Percentiles rank a stretch among this genome's conserved stretches.
Evolutionary conservation across 2,888 invertebrate species (phyloP).

Genomic region (Falcaria lacertinaria): DNA sequence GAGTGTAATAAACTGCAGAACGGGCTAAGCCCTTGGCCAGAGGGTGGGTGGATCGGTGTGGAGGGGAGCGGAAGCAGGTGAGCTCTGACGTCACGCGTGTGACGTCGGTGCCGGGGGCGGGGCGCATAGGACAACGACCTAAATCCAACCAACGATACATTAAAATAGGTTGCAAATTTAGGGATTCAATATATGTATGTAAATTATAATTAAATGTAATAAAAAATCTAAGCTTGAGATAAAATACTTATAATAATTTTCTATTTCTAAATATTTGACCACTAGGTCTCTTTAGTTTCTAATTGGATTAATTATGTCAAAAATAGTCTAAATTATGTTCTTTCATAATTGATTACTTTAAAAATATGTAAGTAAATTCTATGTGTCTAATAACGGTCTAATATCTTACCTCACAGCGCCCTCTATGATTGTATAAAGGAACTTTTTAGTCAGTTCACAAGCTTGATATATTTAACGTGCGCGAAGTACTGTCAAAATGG

Average conservation of each 20-base stretch:
- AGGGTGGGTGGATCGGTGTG: constrained; percentile 22
- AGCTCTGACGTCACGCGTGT: constrained; percentile 63
- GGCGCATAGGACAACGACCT: constrained; percentile 57
- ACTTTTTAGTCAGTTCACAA: background rate
- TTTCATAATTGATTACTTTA: no score
- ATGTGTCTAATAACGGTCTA: no score
- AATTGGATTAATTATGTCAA: no score
- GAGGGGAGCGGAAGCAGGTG: constrained; percentile 44
- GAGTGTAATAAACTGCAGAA: constrained; percentile 40
- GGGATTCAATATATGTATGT: background rate
- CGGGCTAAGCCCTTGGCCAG: constrained; percentile 38
- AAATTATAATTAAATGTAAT: background rate
- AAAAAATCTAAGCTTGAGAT: no score
- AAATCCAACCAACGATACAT: constrained; percentile 8
- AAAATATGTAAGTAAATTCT: no score
- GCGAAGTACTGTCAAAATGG: background rate
- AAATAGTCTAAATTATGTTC: no score
- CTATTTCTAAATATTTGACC: no score
- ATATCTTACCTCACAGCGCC: constrained; percentile 3
- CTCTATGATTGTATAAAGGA: background rate
- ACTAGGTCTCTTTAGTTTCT: no score
- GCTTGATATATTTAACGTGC: background rate
- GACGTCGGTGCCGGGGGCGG: constrained; percentile 65
- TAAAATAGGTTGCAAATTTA: background rate
- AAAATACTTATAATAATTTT: no score